Conservation (phyloP, 2,797 vertebrate species). For the Rousettus madagascariensis region DNA sequence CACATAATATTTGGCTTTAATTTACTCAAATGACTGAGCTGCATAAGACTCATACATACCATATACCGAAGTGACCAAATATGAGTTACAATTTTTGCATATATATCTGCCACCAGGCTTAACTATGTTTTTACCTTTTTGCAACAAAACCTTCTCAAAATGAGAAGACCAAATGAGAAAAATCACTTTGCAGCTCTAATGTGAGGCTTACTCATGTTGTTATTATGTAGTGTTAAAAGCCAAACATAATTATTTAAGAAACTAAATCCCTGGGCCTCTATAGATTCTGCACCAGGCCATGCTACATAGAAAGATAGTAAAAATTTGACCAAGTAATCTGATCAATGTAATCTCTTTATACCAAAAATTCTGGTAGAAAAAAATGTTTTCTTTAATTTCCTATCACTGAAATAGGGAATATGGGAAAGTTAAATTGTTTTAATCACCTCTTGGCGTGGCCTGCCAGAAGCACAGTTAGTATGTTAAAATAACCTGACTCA, state of each 20-base stretch:
- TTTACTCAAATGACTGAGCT: background rate
- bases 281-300: background rate
- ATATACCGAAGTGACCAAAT: background rate
- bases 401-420: background rate
- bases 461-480: background rate
- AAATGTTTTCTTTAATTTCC: background rate
- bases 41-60: background rate
- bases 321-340: background rate
- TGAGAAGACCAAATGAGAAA: constrained; percentile 4
- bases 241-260: background rate
- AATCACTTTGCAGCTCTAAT: background rate
- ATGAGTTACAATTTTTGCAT: background rate
- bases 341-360: background rate
- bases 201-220: background rate
- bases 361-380: background rate
- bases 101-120: background rate
- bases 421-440: background rate
- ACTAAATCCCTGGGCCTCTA: background rate
- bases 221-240: background rate
- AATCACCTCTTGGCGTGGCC: background rate
- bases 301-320: background rate
- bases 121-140: background rate
- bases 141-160: constrained; percentile 31
- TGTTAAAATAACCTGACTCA: background rate
- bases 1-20: background rate